Conservation (phyloP, 1,140 invertebrate genomes). For the Ceratina australensis region DNA sequence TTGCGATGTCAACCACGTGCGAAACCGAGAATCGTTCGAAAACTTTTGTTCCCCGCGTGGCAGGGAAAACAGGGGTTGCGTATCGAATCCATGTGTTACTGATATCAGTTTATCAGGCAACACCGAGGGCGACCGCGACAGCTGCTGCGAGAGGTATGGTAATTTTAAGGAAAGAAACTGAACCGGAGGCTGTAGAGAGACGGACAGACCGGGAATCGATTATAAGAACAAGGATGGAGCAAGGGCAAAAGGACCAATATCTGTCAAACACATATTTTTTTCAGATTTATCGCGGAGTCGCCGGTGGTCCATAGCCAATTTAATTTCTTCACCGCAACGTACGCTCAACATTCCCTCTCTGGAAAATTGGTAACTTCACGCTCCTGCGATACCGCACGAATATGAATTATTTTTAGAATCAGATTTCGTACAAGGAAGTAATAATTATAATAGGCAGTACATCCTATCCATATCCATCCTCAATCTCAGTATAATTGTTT, state of each 20-base stretch:
- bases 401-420: conserved; percentile 19
- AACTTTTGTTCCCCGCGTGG: too few relatives aligned
- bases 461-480: too few relatives aligned
- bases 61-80: too few relatives aligned
- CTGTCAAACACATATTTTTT: conserved; percentile 77
- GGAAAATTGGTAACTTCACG: neutral
- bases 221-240: conserved; percentile 34
- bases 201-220: neutral
- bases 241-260: conserved; percentile 66
- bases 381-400: neutral
- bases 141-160: conserved; percentile 76
- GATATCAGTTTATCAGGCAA: conserved; percentile 79
- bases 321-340: conserved; percentile 63
- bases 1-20: conserved; percentile 63
- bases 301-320: conserved; percentile 65
- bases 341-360: neutral
- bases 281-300: conserved; percentile 72
- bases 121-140: conserved; percentile 69
- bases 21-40: conserved; percentile 65
- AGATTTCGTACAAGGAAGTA: too few relatives aligned
- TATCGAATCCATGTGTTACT: conserved; percentile 61
- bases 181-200: conserved; percentile 4
- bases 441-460: too few relatives aligned
- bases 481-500: too few relatives aligned
- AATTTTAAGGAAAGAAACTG: conserved; percentile 68